Conservation (phyloP, 64 coral and sea anemone species). For the Dendronephthya gigantea region DNA sequence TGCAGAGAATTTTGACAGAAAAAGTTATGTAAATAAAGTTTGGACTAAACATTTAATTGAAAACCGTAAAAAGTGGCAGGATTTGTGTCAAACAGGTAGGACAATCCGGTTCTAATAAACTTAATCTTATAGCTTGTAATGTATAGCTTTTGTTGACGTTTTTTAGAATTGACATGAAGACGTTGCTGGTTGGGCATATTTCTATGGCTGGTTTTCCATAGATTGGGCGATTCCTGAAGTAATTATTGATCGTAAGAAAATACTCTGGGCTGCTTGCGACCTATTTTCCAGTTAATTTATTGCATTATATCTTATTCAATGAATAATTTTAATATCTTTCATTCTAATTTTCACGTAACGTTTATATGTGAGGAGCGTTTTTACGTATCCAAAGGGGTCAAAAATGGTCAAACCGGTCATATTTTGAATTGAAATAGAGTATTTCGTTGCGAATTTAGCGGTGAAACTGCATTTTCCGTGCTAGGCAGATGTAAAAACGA, state of each 20-base stretch:
- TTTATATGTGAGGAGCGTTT: no score
- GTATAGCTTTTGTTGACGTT: neutral
- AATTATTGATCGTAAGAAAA: neutral
- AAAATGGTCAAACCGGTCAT: no score
- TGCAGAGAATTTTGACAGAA: slow-evolving; percentile 16
- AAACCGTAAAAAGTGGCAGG: slow-evolving; percentile 84
- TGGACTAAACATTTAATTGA: slow-evolving; percentile 61
- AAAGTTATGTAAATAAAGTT: slow-evolving; percentile 37
- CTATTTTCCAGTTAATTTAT: no score
- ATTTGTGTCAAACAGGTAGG: slow-evolving; percentile 34
- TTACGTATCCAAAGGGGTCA: no score
- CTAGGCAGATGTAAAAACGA: no score
- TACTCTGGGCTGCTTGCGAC: neutral
- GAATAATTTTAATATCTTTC: no score
- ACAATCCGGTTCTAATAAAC: neutral
- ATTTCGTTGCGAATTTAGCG: no score
- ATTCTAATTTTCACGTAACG: no score
- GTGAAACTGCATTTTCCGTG: no score
- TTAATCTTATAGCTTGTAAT: neutral
- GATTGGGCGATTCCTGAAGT: neutral
- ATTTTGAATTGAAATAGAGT: no score
- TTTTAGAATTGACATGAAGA: neutral
- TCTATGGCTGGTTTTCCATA: neutral
- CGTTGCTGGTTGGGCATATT: neutral
- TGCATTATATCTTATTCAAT: no score